Conservation (phyloP, 2,888 invertebrate species). For the Suillia variegata region DNA sequence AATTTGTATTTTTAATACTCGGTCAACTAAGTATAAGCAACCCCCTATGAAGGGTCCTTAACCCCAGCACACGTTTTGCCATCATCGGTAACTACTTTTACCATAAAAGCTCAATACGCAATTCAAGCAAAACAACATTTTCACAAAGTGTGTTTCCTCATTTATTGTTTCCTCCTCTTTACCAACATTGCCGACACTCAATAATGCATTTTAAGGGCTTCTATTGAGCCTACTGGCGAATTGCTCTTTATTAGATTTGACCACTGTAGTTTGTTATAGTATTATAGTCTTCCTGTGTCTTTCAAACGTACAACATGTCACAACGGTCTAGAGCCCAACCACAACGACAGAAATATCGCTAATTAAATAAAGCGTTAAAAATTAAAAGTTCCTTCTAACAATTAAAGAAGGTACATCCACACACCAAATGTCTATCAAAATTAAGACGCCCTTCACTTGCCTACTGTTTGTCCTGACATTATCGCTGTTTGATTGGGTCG, state of each 20-base stretch:
- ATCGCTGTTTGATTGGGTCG: neutral
- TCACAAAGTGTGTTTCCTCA: too few species aligned
- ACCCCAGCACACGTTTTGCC: neutral
- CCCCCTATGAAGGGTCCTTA: neutral
- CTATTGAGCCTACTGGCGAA: conserved; percentile 12
- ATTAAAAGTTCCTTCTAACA: neutral
- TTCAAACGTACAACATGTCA: conserved; percentile 39
- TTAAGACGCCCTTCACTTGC: too few species aligned
- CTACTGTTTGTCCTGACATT: too few species aligned
- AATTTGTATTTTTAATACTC: too few species aligned
- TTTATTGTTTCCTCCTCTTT: too few species aligned
- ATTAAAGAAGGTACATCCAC: neutral
- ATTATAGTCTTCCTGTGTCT: conserved; percentile 44
- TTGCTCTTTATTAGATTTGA: conserved; percentile 50
- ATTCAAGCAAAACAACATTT: too few species aligned
- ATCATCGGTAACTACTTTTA: too few species aligned
- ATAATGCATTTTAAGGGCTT: conserved; percentile 33
- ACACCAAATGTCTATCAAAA: neutral
- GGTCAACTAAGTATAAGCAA: too few species aligned
- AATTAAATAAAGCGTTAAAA: too few species aligned
- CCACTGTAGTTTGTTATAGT: conserved; percentile 10
- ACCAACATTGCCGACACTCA: neutral
- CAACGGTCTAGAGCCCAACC: conserved; percentile 9
- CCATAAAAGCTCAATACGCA: too few species aligned
- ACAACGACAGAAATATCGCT: too few species aligned